Percentiles rank a stretch among this genome's conserved stretches.
These are phyloP conservation scores for Ancistrus triradiatus DNA, from an alignment of 2,113 vertebrate species.

Conservation along the genomic window DNA sequence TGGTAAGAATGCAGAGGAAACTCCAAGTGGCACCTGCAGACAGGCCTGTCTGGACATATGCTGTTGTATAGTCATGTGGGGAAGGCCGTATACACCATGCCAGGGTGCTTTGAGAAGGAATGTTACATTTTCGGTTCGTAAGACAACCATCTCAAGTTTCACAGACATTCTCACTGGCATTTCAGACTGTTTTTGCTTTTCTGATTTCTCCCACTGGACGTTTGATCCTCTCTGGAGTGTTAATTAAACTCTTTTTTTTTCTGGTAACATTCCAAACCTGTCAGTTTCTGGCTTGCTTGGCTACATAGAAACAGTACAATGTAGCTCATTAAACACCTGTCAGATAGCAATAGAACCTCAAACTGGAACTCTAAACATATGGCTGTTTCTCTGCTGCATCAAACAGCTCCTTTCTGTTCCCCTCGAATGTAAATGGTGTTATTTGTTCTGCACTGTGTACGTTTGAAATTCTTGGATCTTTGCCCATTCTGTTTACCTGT, in stretches of 20 bases:
- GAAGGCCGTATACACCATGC: neutral
- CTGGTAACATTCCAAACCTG: neutral
- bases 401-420: neutral
- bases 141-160: neutral
- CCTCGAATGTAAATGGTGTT: neutral
- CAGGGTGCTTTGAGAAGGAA: neutral
- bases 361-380: neutral
- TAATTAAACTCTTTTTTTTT: neutral
- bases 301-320: neutral
- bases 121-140: no score
- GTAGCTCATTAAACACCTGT: neutral
- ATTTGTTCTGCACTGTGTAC: slow-evolving; percentile 7
- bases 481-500: slow-evolving; percentile 7
- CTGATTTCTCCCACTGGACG: slow-evolving; percentile 1
- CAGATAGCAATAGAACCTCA: neutral
- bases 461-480: slow-evolving; percentile 14
- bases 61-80: slow-evolving; percentile 1
- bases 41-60: neutral
- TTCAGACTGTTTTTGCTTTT: slow-evolving; percentile 13
- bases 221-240: neutral
- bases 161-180: neutral
- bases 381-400: neutral
- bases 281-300: neutral
- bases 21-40: neutral
- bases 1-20: neutral